Conservation (phyloP, 2,797 vertebrate species). For the Notoglanidium macrostoma region DNA sequence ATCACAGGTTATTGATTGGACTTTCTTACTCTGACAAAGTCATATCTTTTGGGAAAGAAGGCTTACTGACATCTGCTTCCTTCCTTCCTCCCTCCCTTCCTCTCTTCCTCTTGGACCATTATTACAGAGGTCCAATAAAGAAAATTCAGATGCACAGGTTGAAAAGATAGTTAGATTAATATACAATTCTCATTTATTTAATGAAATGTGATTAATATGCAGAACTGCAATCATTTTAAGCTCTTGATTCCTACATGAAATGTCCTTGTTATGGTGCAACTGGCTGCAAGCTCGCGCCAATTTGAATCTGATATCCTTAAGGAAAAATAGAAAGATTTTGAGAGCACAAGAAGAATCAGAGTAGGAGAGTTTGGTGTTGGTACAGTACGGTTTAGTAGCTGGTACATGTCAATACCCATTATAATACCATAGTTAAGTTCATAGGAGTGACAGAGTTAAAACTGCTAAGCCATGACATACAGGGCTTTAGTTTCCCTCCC, state of each 20-base stretch:
- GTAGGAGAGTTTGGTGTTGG: neutral
- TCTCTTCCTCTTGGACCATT: slow-evolving; percentile 1
- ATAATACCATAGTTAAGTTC: neutral
- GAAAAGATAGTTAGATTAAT: neutral
- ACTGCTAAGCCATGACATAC: neutral
- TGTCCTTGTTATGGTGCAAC: slow-evolving; percentile 68
- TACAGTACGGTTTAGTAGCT: neutral
- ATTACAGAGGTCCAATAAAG: neutral
- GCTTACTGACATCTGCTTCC: neutral
- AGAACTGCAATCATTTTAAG: slow-evolving; percentile 67
- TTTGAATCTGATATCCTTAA: neutral
- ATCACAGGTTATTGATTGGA: neutral
- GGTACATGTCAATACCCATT: slow-evolving; percentile 36
- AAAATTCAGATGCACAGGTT: neutral
- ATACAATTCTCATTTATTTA: neutral
- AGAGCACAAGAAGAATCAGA: slow-evolving; percentile 37
- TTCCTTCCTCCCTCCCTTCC: neutral
- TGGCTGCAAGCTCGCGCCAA: slow-evolving; percentile 50
- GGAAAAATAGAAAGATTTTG: neutral
- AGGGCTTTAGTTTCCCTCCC: neutral
- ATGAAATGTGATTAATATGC: neutral
- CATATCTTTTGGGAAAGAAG: neutral
- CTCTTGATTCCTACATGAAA: slow-evolving; percentile 67
- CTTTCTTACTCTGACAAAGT: neutral
- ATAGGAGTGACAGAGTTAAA: slow-evolving; percentile 7